Evolutionary conservation across 2,113 vertebrate species (phyloP).

Genomic region (Burhinus oedicnemus): DNA sequence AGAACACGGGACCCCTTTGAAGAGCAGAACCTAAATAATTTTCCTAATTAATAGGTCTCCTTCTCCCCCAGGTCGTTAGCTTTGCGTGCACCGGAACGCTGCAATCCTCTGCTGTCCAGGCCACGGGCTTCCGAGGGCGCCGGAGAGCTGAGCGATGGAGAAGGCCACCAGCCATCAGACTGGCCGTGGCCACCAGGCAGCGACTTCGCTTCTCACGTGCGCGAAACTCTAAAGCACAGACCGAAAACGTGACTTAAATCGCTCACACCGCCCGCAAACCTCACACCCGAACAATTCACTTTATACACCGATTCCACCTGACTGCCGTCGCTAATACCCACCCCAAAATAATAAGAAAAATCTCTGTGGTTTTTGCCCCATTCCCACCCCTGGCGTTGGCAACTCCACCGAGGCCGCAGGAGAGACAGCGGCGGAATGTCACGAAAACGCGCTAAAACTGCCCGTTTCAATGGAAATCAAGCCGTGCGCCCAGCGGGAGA

Average conservation of each 20-base stretch:
- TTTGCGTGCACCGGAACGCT: rapidly evolving
- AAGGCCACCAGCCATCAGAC: rapidly evolving
- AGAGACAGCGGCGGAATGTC: neutral
- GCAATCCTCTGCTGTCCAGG: rapidly evolving
- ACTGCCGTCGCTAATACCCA: neutral
- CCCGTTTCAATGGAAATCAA: neutral
- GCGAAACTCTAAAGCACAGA: rapidly evolving
- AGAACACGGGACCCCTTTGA: too few relatives aligned
- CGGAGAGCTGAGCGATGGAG: neutral
- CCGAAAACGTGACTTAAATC: neutral
- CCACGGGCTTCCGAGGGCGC: neutral
- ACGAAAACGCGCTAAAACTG: neutral
- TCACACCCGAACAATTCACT: rapidly evolving
- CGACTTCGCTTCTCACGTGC: rapidly evolving
- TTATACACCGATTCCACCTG: rapidly evolving
- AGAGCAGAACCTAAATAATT: neutral
- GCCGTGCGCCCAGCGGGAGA: rapidly evolving
- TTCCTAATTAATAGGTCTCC: rapidly evolving
- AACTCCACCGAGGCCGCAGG: neutral
- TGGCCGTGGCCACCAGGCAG: neutral
- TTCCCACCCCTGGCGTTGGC: neutral
- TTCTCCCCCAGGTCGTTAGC: neutral
- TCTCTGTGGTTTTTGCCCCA: neutral
- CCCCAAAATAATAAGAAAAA: neutral
- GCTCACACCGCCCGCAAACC: neutral